Evolutionary conservation across 2,888 invertebrate genomes (phyloP).

Genomic region (Coremacera marginata): DNA sequence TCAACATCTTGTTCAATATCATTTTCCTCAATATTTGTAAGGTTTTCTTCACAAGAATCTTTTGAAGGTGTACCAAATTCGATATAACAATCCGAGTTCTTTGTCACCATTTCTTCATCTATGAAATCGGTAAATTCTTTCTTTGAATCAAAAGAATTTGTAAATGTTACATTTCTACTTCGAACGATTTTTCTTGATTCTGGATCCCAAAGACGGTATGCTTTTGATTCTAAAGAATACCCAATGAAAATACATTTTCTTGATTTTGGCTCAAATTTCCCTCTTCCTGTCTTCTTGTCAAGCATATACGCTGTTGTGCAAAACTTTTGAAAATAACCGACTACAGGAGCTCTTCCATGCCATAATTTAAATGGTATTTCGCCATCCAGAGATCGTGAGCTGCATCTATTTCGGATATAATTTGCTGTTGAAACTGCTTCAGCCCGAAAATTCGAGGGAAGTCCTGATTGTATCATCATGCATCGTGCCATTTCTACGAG

Average conservation of each 20-base stretch:
- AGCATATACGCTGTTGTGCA: conserved; percentile 18
- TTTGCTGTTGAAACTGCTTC: conserved; percentile 56
- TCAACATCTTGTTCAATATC: no score
- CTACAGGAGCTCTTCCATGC: conserved; percentile 39
- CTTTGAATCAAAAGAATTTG: no score
- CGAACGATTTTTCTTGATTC: not conserved
- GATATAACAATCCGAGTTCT: no score
- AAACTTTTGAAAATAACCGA: conserved; percentile 43
- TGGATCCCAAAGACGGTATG: conserved; percentile 19
- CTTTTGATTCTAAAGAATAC: conserved; percentile 17
- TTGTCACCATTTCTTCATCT: no score
- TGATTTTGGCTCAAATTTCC: conserved; percentile 20
- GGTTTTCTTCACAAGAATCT: no score
- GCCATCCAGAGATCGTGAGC: conserved; percentile 38
- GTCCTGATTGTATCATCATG: conserved; percentile 53
- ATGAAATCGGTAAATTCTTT: no score
- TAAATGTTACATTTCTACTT: no score
- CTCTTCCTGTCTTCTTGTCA: conserved; percentile 4
- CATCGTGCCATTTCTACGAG: conserved; percentile 39
- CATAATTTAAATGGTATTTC: conserved; percentile 41
- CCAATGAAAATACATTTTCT: conserved; percentile 18
- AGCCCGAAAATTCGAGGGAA: conserved; percentile 53
- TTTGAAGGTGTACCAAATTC: no score
- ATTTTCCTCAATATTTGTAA: no score
- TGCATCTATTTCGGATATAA: conserved; percentile 52